These are phyloP conservation scores for Tiliqua scincoides DNA, from an alignment of 2,113 vertebrate species.

Conservation along the genomic window DNA sequence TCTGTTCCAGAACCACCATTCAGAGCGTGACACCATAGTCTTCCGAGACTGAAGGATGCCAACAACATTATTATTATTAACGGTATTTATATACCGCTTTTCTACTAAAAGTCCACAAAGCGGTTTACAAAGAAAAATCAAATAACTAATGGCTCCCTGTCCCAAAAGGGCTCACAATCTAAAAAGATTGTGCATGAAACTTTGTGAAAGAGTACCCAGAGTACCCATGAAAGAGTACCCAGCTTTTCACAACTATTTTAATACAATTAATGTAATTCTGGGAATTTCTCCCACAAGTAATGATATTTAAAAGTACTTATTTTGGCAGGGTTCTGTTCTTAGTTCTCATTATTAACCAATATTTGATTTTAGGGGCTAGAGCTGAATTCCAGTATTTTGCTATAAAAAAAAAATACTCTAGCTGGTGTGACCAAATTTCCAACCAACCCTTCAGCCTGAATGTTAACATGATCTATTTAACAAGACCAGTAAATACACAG, in stretches of 20 bases:
- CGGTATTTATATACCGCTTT: too few relatives aligned
- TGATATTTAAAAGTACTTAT: background rate
- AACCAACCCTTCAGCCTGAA: background rate
- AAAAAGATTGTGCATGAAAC: too few relatives aligned
- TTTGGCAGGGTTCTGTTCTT: background rate
- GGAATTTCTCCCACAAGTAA: background rate
- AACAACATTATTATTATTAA: too few relatives aligned
- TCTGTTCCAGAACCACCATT: too few relatives aligned
- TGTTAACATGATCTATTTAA: background rate
- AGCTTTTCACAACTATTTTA: background rate
- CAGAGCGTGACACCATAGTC: too few relatives aligned
- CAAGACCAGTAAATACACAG: background rate
- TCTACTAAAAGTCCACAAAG: background rate
- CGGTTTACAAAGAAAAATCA: too few relatives aligned
- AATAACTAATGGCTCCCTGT: too few relatives aligned
- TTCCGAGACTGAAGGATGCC: too few relatives aligned
- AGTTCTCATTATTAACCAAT: background rate
- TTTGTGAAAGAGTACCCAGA: too few relatives aligned
- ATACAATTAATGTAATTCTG: too few relatives aligned
- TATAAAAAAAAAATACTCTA: background rate
- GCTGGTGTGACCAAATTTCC: background rate
- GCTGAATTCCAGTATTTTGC: background rate
- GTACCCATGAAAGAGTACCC: too few relatives aligned
- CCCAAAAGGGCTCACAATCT: too few relatives aligned
- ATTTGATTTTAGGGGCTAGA: background rate